These are phyloP conservation scores for Oscheius sp. DNA, from an alignment of 2,888 invertebrate genomes.

Conservation along the genomic window DNA sequence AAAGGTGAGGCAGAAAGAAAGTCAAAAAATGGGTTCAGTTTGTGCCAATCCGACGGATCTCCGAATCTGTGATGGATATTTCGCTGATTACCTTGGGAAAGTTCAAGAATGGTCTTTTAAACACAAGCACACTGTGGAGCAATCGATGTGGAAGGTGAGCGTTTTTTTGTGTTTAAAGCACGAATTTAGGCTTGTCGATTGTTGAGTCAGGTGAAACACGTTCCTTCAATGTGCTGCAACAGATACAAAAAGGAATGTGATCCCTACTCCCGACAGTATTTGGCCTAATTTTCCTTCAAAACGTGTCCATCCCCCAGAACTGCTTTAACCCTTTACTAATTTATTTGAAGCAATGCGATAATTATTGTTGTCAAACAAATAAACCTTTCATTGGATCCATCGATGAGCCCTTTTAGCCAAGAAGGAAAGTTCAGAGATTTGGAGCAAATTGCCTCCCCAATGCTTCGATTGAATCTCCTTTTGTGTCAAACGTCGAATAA, in stretches of 20 bases:
- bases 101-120: conserved; percentile 50
- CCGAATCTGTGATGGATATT: conserved; percentile 53
- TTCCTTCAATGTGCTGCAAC: conserved; percentile 58
- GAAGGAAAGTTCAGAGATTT: conserved; percentile 5
- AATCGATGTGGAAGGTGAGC: conserved; percentile 55
- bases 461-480: conserved; percentile 2
- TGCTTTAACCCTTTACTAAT: neutral
- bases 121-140: conserved; percentile 44
- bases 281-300: neutral
- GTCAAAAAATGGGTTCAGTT: too few relatives aligned
- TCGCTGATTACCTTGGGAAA: conserved; percentile 54
- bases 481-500: conserved; percentile 5
- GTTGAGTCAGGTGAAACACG: conserved; percentile 53
- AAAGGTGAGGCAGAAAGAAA: too few relatives aligned
- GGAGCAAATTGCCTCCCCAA: conserved; percentile 12
- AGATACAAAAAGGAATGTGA: conserved; percentile 40
- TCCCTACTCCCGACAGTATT: conserved; percentile 13
- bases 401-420: neutral
- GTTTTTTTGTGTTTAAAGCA: neutral
- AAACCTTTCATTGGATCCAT: neutral
- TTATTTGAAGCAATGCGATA: conserved; percentile 3
- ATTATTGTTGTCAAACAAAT: neutral
- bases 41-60: conserved; percentile 43
- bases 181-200: conserved; percentile 54
- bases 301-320: neutral